Evolutionary conservation across 2,797 vertebrate species (phyloP), one percentile per base, ranked within the genome.

Genomic region (Falco columbarius): DNA sequence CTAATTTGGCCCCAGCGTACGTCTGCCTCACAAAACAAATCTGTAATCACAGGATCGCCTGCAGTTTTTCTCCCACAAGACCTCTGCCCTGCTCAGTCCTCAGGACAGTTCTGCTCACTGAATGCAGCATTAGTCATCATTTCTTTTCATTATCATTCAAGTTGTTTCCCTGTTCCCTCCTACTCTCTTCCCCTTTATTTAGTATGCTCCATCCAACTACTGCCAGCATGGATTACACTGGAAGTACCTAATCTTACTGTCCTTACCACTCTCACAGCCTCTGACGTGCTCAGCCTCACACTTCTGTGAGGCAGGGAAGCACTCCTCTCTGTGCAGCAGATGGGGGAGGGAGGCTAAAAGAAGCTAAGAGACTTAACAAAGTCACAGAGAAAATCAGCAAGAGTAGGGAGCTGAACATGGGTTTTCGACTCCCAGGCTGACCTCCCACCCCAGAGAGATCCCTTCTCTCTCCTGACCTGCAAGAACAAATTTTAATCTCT

Each of bases 141-240:
- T 95, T 94, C 70, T 97, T 91, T 94, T 92, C 83, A 93, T 95
- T 95, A 81, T 87, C 74, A 93, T 94, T 93, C 94, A 92, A 11
- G 65, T 61, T 89, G 90, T 49, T 93, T 95, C 46, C n/a, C 74
- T 3, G 2, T 77, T 86, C 56, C 92, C 91, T 94, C 86, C 84
- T 83, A 46, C 81, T 91, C 67, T 94, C 61, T 95, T 94, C 54
- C 67, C 71, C 46, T 90, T 89, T 72, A 92, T 92, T 95, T 70
- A 89, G 63, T 87, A 81, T 4, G 40, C 56, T 92, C 70, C 71
- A 82, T 89, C 71, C 65, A 12, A 58, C 67, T 63, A 66, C 83
- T 94, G 77, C 81, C 89, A 91, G 86, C 86, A 86, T 10, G 61
- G 84, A 72, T 91, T 93, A 89, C 56, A 81, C 13, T 81, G 77